Conservation (phyloP, 37 sponge, comb jelly and placozoan species). For the Tethya wilhelma region DNA sequence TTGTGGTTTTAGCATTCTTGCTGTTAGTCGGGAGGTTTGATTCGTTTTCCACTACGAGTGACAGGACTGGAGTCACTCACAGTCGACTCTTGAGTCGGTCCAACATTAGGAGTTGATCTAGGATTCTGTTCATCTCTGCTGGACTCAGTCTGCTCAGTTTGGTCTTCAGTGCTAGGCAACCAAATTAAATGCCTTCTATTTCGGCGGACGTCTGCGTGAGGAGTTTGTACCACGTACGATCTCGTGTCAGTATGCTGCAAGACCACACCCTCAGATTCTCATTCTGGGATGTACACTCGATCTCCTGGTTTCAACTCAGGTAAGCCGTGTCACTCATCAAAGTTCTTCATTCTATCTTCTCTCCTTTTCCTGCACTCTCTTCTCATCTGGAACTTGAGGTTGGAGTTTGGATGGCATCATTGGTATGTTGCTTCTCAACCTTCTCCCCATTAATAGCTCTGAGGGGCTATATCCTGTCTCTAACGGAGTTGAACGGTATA, state of each 20-base stretch:
- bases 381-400: slow-evolving; percentile 1
- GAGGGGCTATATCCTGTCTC: slow-evolving; percentile 56
- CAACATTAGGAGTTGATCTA: too few species aligned
- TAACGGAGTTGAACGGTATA: slow-evolving; percentile 50
- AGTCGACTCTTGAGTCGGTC: too few species aligned
- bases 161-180: too few species aligned
- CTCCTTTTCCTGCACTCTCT: neutral
- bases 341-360: slow-evolving; percentile 26
- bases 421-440: slow-evolving; percentile 23
- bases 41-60: too few species aligned
- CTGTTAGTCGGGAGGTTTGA: too few species aligned
- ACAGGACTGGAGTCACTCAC: too few species aligned
- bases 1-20: too few species aligned
- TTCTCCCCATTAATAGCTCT: slow-evolving; percentile 61
- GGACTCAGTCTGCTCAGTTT: too few species aligned
- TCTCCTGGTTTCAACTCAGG: slow-evolving; percentile 22
- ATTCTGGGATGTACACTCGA: slow-evolving; percentile 25
- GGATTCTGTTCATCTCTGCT: too few species aligned
- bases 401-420: neutral
- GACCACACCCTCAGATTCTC: slow-evolving; percentile 8
- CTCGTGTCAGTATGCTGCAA: slow-evolving; percentile 3
- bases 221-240: slow-evolving; percentile 20
- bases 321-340: slow-evolving; percentile 19
- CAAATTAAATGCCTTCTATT: too few species aligned
- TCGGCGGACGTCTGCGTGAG: too few species aligned